Evolutionary conservation across 2,888 invertebrate species (phyloP).

Genomic region (Ormyrus labotus): DNA sequence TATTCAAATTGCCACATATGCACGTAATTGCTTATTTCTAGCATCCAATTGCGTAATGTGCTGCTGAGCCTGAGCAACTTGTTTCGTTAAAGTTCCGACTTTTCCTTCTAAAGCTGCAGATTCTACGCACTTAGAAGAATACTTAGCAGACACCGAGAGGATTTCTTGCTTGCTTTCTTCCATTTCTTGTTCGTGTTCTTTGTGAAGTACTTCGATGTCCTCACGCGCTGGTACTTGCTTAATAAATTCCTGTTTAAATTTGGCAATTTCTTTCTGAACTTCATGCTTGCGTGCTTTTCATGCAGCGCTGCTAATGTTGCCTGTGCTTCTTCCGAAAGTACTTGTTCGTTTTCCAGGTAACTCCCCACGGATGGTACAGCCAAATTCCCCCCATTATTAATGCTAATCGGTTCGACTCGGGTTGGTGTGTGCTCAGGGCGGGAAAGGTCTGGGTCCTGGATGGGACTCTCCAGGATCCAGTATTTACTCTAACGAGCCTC

Average conservation of each 20-base stretch:
- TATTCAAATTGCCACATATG: constrained; percentile 84
- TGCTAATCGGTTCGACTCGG: no score
- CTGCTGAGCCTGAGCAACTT: constrained; percentile 89
- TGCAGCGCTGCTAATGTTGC: constrained; percentile 94
- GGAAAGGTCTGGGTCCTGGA: no score
- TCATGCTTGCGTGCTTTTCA: constrained; percentile 96
- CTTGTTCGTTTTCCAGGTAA: constrained; percentile 97
- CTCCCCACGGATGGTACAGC: no score
- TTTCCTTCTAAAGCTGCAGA: constrained; percentile 92
- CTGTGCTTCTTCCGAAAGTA: constrained; percentile 94
- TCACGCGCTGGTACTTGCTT: constrained; percentile 82
- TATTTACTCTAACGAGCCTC: no score
- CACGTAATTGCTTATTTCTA: constrained; percentile 86
- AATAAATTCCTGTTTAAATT: constrained; percentile 92
- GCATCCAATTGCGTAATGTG: constrained; percentile 89
- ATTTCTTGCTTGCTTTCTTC: constrained; percentile 90
- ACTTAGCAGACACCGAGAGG: constrained; percentile 92
- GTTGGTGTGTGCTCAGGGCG: no score
- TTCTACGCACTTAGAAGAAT: constrained; percentile 94
- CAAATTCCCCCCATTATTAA: no score
- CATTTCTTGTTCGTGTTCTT: constrained; percentile 88
- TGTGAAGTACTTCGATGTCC: constrained; percentile 81
- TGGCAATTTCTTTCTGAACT: constrained; percentile 92
- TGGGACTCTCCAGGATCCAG: no score
- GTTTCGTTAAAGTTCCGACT: constrained; percentile 82